phyloP scores from a whole-genome alignment of 1,140 invertebrate species.

The Geopemphigus sp. region DNA sequence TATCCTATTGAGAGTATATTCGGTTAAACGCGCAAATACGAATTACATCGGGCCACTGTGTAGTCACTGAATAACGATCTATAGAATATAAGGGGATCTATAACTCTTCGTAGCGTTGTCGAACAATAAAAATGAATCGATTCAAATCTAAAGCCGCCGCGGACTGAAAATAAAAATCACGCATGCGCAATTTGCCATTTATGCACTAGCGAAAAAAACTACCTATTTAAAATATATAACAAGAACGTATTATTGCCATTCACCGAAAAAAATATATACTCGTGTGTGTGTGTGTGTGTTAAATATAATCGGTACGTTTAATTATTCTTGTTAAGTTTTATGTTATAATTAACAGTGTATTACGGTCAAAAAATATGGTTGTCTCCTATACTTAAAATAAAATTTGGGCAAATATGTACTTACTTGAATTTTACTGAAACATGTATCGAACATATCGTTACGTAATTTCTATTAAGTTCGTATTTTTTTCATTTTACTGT shows the following conservation, averaged over 20 bases:
- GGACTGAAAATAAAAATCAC: slow-evolving; percentile 35
- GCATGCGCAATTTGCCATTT: slow-evolving; percentile 41
- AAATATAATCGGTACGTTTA: too few relatives aligned
- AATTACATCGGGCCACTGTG: background rate
- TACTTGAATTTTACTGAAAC: background rate
- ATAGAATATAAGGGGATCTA: slow-evolving; percentile 8
- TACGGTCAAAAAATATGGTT: too few relatives aligned
- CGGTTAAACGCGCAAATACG: background rate
- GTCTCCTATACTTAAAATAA: too few relatives aligned
- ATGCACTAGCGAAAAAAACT: background rate
- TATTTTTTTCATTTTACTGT: background rate
- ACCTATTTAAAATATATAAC: slow-evolving; percentile 15
- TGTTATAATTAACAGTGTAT: too few relatives aligned
- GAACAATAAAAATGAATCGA: slow-evolving; percentile 46
- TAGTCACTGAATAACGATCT: slow-evolving; percentile 28
- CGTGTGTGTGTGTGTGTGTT: too few relatives aligned
- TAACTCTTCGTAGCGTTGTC: slow-evolving; percentile 12
- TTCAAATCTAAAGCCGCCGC: slow-evolving; percentile 29
- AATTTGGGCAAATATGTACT: background rate
- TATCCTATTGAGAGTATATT: background rate
- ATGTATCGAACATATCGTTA: background rate
- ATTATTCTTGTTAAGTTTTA: too few relatives aligned
- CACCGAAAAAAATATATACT: too few relatives aligned
- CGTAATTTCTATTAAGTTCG: background rate
- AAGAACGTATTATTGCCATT: slow-evolving; percentile 17